Evolutionary conservation across 2,797 vertebrate species (phyloP), one percentile per base, ranked within the genome.

Genomic region (Pogoniulus pusillus): DNA sequence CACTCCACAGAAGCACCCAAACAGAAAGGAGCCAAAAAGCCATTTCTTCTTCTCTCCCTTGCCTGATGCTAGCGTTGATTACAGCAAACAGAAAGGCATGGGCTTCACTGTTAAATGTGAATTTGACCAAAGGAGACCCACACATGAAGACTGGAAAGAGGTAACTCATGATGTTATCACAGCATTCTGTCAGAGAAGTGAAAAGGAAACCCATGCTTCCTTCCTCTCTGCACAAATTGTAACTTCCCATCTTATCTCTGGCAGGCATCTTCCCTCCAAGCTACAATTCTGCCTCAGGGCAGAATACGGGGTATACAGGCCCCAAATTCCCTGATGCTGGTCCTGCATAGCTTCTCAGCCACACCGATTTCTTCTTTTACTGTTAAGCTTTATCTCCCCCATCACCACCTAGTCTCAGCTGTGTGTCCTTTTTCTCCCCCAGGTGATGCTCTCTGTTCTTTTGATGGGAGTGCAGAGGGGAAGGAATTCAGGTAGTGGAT

Each of bases 1-100:
- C 89, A 82, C 34, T 65, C 22, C 54, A 80, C 54, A 93, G 69
- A 85, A 69, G 26, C 22, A 89, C 64, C 41, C 62, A 89, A 95
- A 93, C 76, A 95, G 89, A 87, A 96, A 94, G 30, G 47, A 68
- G 37, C 49, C 87, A 88, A 49, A 57, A 64, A 94, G 68, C 68
- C 58, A 45, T 64, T 90, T 85, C 74, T 93, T 84, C 58, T 62
- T 92, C 66, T 51, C 62, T 71, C 11, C 13, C 37, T 27, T 32
- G 26, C 60, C 65, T 20, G 24, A 12, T 2, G 13, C 43, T 32
- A 23, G 20, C 64, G 19, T 51, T 51, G 35, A 72, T 54, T 75
- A 63, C n/a, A 76, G 71, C 1, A 3, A 86, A 69, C 10, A 30
- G 54, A 88, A 69, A 82, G 47, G 58, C 66, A 51, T 0, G 1